Base-by-base conservation (phyloP, 2,113 vertebrate genomes). In the Myiozetetes cayanensis region DNA sequence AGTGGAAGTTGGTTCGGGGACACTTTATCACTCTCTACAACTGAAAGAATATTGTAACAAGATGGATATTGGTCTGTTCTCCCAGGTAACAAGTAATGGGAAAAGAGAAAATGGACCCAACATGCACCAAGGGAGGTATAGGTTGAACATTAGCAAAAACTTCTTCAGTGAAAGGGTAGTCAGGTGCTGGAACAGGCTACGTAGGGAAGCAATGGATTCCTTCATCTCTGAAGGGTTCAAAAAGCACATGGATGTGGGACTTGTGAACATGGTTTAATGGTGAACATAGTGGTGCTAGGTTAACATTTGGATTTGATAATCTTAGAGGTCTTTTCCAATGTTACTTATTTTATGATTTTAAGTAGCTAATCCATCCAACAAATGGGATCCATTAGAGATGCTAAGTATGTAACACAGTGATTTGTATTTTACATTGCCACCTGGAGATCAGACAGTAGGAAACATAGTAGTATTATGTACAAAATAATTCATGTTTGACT, bases 141-240 rank as follows among this genome's bases (percentile, higher is more conserved):
- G 2, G 2, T 9, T 12, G 39, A 7, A 53, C 33, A 21, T 47
- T 7, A 53, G 7, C 16, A 46, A 67, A 46, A 4, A 2, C 4
- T 46, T 73, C 49, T 59, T 52, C 52, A 11, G 19, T 67, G 37
- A 12, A 67, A 18, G 6, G 8, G 15, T 61, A 10, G 7, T 14
- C 23, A 67, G 24, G 6, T 6, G 14, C 23, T 39, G 33, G 4
- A 82, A 74, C 10, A 39, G 37, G 15, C 37, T 67, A 21, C 20
- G 5, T 7, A 24, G 16, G 13, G 33, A n/a, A 30, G 23, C 0
- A 1, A 6, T 52, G 16, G 14, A n/a, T n/a, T n/a, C 12, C 10
- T 30, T 5, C 23, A 39, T 10, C 2, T 3, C 33, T 59, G 16
- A 53, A 39, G 6, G 21, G 20, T 46, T 68, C 13, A 21, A 75